phyloP scores from a whole-genome alignment of 2,113 vertebrate species.

The Pelmatolapia mariae region DNA sequence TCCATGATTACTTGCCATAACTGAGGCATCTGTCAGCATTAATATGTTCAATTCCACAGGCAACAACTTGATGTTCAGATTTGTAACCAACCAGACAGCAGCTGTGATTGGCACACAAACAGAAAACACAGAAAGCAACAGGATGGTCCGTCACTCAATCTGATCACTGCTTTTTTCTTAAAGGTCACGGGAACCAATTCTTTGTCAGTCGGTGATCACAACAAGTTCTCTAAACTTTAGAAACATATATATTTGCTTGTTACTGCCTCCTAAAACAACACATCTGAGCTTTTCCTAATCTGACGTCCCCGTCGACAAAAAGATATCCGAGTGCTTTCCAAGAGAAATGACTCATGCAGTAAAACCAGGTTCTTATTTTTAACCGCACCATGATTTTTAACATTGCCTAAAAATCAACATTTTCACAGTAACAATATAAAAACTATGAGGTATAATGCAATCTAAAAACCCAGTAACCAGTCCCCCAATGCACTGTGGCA shows the following conservation, averaged over 20 bases:
- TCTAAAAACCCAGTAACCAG: not conserved
- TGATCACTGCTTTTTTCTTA: conserved; percentile 2
- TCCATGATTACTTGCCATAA: not conserved
- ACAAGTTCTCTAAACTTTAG: not conserved
- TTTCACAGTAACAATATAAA: not conserved
- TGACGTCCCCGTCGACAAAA: not conserved
- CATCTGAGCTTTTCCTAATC: not conserved
- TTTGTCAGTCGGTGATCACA: not conserved
- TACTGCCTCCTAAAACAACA: not conserved
- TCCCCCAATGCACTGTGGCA: not conserved
- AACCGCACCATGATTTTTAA: not conserved
- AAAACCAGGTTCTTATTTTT: not conserved
- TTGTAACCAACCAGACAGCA: conserved; percentile 25
- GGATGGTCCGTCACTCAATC: not conserved
- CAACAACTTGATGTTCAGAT: conserved; percentile 18
- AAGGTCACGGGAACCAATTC: not conserved
- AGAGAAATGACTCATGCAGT: not conserved
- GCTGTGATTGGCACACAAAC: conserved; percentile 32
- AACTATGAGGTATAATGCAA: not conserved
- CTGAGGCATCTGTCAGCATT: conserved; percentile 18
- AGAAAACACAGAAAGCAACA: not conserved
- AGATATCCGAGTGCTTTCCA: not conserved
- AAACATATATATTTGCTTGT: not conserved
- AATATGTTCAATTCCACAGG: conserved; percentile 11
- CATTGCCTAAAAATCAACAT: not conserved